Evolutionary conservation across 2,113 vertebrate genomes (phyloP), one percentile per base, ranked within the genome.

Genomic region (Thalassarche chlororhynchos): DNA sequence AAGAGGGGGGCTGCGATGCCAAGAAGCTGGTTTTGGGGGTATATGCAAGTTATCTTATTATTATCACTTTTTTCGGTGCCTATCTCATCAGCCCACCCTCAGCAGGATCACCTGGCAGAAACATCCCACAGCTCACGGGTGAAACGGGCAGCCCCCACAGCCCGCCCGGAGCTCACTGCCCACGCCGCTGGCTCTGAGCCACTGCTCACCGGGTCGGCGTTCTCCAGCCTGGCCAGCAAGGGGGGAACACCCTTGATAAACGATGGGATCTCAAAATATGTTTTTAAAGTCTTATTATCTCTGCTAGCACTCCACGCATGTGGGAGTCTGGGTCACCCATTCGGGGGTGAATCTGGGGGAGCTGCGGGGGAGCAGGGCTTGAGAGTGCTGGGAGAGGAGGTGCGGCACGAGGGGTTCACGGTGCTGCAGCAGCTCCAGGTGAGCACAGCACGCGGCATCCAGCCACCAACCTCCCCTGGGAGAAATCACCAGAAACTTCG

Each of bases 351-450:
- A 26, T 36, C 14, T 0, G 0, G 40, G 32, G 36, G 18, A 46
- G 79, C 24, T 60, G 61, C 10, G 25, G 55, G 44, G 34, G 6
- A 42, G 5, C 4, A 0, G 7, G 5, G 29, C 31, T 65, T 0
- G 1, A 31, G 42, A 10, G 44, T 16, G 12, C 17, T 3, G 0
- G 62, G 58, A 46, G 32, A 83, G 38, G 46, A 76, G 32, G 12
- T 7, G 2, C 0, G 1, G 64, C 46, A 29, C 1, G 3, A 52
- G 60, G 47, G 69, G 42, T 4, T 1, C 1, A 0, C 3, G 0
- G n/a, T 0, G 7, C 69, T 20, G 69, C 78, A 16, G 78, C 44
- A n/a, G 12, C 57, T 25, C n/a, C 3, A 0, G 47, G 24, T 0
- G 1, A n/a, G 57, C n/a, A 6, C 20, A 23, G 32, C 2, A 0